Evolutionary conservation across 1,140 invertebrate species (phyloP).

Genomic region (Nomia melanderi): DNA sequence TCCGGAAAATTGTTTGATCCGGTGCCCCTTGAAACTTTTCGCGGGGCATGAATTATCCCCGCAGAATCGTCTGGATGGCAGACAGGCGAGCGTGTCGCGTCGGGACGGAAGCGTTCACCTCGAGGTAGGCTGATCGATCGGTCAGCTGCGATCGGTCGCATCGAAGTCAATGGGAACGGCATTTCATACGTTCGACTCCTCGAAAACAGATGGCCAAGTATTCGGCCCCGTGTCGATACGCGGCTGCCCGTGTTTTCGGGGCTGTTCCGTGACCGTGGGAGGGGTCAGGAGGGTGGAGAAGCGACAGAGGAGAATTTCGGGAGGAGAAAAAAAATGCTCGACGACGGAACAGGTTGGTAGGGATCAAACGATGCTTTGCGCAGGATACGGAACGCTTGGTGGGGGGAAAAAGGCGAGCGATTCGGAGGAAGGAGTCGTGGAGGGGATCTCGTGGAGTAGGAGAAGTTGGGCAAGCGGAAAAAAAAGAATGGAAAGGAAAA

Average conservation of each 20-base stretch:
- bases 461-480: slow-evolving; percentile 43
- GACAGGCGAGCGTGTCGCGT: slow-evolving; percentile 2
- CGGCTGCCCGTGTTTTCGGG: slow-evolving; percentile 53
- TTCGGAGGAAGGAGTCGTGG: slow-evolving; percentile 31
- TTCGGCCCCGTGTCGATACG: slow-evolving; percentile 50
- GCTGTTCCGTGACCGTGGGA: slow-evolving; percentile 19
- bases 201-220: slow-evolving; percentile 48
- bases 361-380: slow-evolving; percentile 60
- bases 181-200: slow-evolving; percentile 41
- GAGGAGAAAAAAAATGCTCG: slow-evolving; percentile 34
- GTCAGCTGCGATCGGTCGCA: slow-evolving; percentile 27
- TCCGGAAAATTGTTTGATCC: slow-evolving; percentile 4
- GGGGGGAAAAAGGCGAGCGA: slow-evolving; percentile 48
- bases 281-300: neutral
- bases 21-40: neutral
- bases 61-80: neutral
- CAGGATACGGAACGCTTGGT: slow-evolving; percentile 47
- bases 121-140: slow-evolving; percentile 30
- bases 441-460: slow-evolving; percentile 27
- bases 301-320: neutral
- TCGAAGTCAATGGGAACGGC: slow-evolving; percentile 49
- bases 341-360: slow-evolving; percentile 64
- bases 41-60: slow-evolving; percentile 14
- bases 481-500: slow-evolving; percentile 36
- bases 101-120: slow-evolving; percentile 32